phyloP scores from a whole-genome alignment of 2,113 vertebrate genomes.

The Dolichallabes microphthalmus region DNA sequence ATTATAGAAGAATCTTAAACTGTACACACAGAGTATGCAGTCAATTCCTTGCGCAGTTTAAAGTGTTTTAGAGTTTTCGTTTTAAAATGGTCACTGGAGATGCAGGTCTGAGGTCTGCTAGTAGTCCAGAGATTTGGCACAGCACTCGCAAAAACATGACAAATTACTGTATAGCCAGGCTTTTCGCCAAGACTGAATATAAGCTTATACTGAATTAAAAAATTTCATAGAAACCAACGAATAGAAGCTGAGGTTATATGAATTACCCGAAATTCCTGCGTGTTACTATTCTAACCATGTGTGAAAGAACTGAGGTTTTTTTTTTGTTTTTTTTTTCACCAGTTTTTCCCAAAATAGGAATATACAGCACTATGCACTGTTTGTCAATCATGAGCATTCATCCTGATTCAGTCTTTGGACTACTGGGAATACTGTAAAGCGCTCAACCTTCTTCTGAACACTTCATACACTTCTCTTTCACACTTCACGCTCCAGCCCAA shows the following conservation, averaged over 20 bases:
- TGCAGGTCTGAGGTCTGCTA: background rate
- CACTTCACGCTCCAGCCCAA: background rate
- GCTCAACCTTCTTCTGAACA: background rate
- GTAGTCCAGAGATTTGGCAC: background rate
- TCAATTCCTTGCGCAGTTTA: background rate
- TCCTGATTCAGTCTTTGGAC: background rate
- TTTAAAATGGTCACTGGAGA: background rate
- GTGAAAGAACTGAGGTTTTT: background rate
- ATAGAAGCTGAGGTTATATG: background rate
- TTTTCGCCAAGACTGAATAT: background rate
- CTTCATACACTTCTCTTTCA: conserved; percentile 5
- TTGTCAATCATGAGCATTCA: background rate
- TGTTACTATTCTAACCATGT: background rate
- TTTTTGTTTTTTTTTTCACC: background rate
- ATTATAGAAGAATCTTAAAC: background rate
- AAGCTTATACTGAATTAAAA: background rate
- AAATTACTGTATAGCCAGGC: background rate
- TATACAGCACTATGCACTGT: no score
- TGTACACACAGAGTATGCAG: background rate
- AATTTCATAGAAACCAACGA: background rate
- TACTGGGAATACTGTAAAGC: background rate
- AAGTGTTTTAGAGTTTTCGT: background rate
- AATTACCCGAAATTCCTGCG: background rate
- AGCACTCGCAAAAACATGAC: background rate
- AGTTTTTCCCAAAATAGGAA: background rate